Base-by-base conservation (phyloP, 1,140 invertebrate species). In the Thaumatotibia leucotreta region DNA sequence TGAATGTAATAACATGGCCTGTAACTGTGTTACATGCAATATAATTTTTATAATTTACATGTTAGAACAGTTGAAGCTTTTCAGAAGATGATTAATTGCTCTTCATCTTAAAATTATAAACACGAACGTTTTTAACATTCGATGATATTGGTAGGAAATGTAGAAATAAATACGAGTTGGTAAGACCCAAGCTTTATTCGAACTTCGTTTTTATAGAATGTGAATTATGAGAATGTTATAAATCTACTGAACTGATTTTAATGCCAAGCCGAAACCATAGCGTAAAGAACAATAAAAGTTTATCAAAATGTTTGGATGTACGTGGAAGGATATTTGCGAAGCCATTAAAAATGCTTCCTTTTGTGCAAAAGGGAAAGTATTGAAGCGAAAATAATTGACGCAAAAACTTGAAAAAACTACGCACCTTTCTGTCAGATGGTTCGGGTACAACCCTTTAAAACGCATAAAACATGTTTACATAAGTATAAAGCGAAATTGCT, bases 311-410 rank as follows among this genome's bases (percentile, higher is more conserved):
- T 35, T 23, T 50, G 39, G 23, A n/a, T 69, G 72, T 76, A 79
- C 73, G 80, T 82, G 73, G 82, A 71, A 85, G 82, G 82, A 87
- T 80, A 80, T 83, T 83, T 80, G 79, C 79, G 78, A 87, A 85
- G 74, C 84, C 83, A 70, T 78, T 81, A 79, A 76, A 79, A 74
- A 75, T 73, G 69, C 69, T 77, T 76, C 70, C 73, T 72, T 71
- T 71, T 75, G 72, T 68, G 74, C 70, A 75, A 73, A 79, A 83
- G 78, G 76, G 76, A 83, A 83, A 80, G 78, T 79, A 80, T 76
- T 73, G 73, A 73, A 74, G 77, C 76, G 76, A 75, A n/a, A 77
- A 85, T 74, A 74, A 80, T 75, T 74, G 50, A 22, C 10, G 65
- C 65, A 82, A 82, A 84, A 79, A 84, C 61, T 45, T 72, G 32